Evolutionary conservation across 2,888 invertebrate genomes (phyloP).

Genomic region (Allacma fusca): DNA sequence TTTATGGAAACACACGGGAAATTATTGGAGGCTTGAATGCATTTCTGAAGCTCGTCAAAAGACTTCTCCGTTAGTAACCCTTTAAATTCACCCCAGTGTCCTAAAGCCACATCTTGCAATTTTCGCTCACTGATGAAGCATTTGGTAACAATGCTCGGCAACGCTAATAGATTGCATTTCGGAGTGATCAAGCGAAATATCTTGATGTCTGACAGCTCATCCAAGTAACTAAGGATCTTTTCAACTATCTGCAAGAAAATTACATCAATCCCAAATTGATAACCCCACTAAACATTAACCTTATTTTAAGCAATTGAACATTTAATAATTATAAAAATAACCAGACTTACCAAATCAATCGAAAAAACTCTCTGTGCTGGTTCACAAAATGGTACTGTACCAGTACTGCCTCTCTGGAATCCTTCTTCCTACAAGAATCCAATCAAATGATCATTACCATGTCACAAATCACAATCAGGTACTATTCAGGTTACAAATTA

Average conservation of each 20-base stretch:
- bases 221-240: not conserved
- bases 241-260: not conserved
- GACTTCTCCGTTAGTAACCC: not conserved
- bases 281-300: no score
- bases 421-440: no score
- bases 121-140: not conserved
- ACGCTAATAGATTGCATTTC: not conserved
- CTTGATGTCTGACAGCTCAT: not conserved
- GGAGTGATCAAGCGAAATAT: not conserved
- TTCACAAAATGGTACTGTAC: no score
- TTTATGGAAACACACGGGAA: not conserved
- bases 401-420: no score
- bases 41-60: not conserved
- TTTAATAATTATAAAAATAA: not conserved
- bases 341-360: not conserved
- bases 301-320: not conserved
- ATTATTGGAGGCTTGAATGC: not conserved
- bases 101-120: no score
- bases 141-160: not conserved
- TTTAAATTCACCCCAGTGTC: not conserved
- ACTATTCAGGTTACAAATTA: no score
- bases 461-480: no score
- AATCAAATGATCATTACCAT: no score
- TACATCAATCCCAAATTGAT: not conserved
- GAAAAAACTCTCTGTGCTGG: not conserved